Base-by-base conservation (phyloP, 1,140 invertebrate species). In the Drosophila busckii region DNA sequence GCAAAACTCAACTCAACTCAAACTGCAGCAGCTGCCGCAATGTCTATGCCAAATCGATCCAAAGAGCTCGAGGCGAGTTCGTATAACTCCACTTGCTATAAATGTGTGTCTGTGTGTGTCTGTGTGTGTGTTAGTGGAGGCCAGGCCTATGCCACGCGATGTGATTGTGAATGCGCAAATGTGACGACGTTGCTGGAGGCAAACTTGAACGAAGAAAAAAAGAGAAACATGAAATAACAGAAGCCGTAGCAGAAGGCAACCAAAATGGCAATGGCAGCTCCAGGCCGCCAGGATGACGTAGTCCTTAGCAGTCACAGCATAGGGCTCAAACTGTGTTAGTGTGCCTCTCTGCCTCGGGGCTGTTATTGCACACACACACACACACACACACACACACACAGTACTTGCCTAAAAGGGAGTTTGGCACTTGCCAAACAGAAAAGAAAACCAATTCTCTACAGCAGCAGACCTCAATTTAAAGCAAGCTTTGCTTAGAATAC, bases 91-190 rank as follows among this genome's bases (percentile, higher is more conserved):
- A 60, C 62, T 45, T 59, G 55, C 55, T 22, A 22, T 25, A 53
- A 31, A 55, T 37, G 4, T 42, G 4, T 37, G 28, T 34, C 26
- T 31, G 19, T 66, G 34, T 49, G 42, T 53, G 29, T 40, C 32
- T 40, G 23, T 49, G 25, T 41, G 23, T 48, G 45, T 60, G 48
- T 50, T 41, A 25, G 28, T 40, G 31, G 63, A 67, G 67, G 67
- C 52, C 52, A 70, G 58, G 64, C 58, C 63, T 65, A 53, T 69
- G 68, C 73, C 73, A 78, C 73, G 73, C 73, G 73, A 78, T 78
- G 73, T 80, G 73, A 78, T 78, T 78, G 73, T 78, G 64, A 78
- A 59, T 78, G 73, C 73, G 73, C 78, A 78, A 78, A 80, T 78
- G 73, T 71, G 68, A 54, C 73, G 68, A 56, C 55, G 35, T 56